Base-by-base conservation (phyloP, 2,113 vertebrate genomes). In the Eonycteris spelaea region DNA sequence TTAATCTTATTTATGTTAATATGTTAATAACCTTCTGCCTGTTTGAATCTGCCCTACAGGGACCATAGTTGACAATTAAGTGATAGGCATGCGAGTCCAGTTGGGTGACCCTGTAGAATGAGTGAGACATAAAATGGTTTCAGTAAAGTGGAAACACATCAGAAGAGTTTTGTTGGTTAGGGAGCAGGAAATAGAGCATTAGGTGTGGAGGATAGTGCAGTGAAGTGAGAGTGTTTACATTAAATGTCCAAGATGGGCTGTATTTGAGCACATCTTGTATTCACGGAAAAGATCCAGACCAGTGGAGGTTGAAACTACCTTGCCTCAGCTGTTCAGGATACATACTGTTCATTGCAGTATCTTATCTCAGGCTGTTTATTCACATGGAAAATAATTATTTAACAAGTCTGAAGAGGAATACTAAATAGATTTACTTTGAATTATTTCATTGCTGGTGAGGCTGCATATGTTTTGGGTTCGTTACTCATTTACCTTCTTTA, bases 321-420 rank as follows among this genome's bases (percentile, higher is more conserved):
- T 57, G 59, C 14, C 3, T 13, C 48, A 51, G 48, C 13, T 51
- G 14, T 51, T 51, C 48, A 51, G 48, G 48, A 93, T 61, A 67
- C 18, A 7, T 57, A 33, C 45, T 48, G 45, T 48, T 12, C 6
- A 48, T 22, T 93, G 30, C 24, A 79, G 53, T 14, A 26, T 14
- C 33, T 14, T 22, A 6, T 51, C 26, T 30, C 24, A 51, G 0
- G 0, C 2, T 38, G 51, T 14, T 24, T 38, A 86, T 48, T 35
- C 38, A 38, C 38, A 48, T 18, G 6, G 30, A 30, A 51, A 70
- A 40, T 51, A 51, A 51, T 12, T 40, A 78, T 78, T 78, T 53
- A 78, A 43, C 19, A 43, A 43, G 2, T 24, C 3, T 33, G 28
- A 38, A 53, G 9, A 24, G 59, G 28, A 45, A 65, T 11, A 48